A percentile compares a stretch with the other conserved stretches of the same genome.
Evolutionary conservation across 2,113 vertebrate species (phyloP).

Genomic region (Mixornis gularis): DNA sequence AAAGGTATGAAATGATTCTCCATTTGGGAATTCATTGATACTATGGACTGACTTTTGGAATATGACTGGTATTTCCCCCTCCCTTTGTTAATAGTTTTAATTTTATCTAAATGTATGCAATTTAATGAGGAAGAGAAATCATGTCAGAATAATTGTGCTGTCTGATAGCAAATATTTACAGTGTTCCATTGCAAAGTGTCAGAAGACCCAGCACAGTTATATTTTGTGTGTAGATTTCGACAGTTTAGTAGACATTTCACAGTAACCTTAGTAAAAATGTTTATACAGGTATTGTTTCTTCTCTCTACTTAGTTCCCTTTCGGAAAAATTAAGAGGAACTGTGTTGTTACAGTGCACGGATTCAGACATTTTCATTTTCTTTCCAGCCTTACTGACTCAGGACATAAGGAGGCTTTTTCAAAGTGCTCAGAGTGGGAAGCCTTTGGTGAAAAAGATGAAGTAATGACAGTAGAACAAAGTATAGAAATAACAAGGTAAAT

Average conservation of each 20-base stretch:
- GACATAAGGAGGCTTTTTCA: background rate
- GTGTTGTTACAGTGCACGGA: background rate
- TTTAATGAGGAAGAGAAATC: background rate
- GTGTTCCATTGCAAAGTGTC: background rate
- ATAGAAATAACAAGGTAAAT: constrained; percentile 17
- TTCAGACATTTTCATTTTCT: background rate
- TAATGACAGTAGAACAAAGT: constrained; percentile 4
- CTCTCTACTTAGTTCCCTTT: background rate
- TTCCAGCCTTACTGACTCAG: constrained; percentile 8
- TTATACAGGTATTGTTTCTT: background rate
- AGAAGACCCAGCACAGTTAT: background rate
- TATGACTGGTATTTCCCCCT: background rate
- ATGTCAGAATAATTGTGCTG: background rate
- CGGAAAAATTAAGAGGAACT: background rate
- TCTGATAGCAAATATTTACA: background rate
- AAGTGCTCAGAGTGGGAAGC: constrained; percentile 3
- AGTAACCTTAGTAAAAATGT: background rate
- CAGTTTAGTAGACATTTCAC: background rate
- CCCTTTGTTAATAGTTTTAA: background rate
- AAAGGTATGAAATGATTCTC: constrained; percentile 8
- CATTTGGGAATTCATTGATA: background rate
- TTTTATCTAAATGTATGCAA: background rate
- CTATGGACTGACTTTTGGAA: background rate
- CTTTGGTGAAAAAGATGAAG: background rate
- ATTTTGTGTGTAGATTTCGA: background rate